phyloP scores from a whole-genome alignment of 1,140 invertebrate species.

The Thrips palmi region DNA sequence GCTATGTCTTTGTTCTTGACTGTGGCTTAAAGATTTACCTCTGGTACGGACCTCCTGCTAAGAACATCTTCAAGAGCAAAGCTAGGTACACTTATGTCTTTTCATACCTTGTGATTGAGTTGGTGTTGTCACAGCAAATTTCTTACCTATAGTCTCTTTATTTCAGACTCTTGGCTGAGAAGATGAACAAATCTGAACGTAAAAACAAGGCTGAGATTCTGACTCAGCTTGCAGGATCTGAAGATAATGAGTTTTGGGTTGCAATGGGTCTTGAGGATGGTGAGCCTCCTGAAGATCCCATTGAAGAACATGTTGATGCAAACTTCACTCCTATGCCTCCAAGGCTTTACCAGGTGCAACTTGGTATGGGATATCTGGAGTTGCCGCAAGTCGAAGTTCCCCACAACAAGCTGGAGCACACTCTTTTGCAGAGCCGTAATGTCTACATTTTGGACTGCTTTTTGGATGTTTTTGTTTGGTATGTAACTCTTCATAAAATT shows the following conservation, averaged over 20 bases:
- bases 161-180: conserved; percentile 76
- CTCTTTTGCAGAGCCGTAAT: conserved; percentile 73
- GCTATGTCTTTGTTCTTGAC: conserved; percentile 87
- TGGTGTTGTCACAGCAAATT: neutral
- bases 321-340: conserved; percentile 59
- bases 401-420: conserved; percentile 49
- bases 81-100: conserved; percentile 28
- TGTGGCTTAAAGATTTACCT: conserved; percentile 71
- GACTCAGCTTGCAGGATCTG: conserved; percentile 62
- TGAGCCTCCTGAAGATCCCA: conserved; percentile 18
- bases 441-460: conserved; percentile 96
- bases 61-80: conserved; percentile 90
- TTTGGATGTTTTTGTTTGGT: conserved; percentile 96
- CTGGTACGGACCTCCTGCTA: conserved; percentile 84
- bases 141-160: neutral
- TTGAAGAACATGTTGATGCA: conserved; percentile 42
- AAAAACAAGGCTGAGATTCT: conserved; percentile 88
- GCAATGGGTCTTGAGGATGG: conserved; percentile 35
- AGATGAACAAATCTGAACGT: conserved; percentile 96
- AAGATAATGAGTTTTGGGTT: conserved; percentile 72
- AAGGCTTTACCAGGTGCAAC: conserved; percentile 79
- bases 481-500: conserved; percentile 19
- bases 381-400: conserved; percentile 85
- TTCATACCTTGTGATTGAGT: neutral
- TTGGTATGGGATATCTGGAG: conserved; percentile 98